Evolutionary conservation across 2,888 invertebrate genomes (phyloP).

Genomic region (Nomada fabriciana): DNA sequence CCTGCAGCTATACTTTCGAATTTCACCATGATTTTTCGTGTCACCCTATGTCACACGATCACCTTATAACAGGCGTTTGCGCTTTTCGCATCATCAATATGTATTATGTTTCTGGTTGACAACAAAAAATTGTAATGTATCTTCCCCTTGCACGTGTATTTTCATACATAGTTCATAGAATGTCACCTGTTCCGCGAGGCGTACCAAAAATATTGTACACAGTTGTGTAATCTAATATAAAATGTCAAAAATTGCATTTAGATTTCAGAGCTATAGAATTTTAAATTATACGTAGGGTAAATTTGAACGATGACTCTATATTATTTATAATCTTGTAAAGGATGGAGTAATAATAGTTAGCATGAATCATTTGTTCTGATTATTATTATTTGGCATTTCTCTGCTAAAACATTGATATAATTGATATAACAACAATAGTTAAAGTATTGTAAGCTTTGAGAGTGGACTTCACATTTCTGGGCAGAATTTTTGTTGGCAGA

Average conservation of each 20-base stretch:
- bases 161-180: too few species aligned
- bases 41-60: neutral
- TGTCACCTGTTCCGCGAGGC: neutral
- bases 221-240: too few species aligned
- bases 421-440: neutral
- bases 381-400: neutral
- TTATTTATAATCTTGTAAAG: neutral
- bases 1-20: neutral
- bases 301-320: too few species aligned
- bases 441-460: too few species aligned
- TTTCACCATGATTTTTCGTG: neutral
- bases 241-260: too few species aligned
- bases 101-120: neutral
- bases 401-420: neutral
- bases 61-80: conserved; percentile 6
- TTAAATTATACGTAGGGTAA: too few species aligned
- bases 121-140: neutral
- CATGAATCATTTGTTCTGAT: neutral
- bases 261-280: too few species aligned
- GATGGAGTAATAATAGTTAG: neutral
- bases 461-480: too few species aligned
- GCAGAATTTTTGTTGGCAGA: neutral
- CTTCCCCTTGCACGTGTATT: neutral
- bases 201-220: too few species aligned
- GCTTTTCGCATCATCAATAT: conserved; percentile 17